phyloP scores from a whole-genome alignment of 2,113 vertebrate genomes.

The Cygnus buccinator region DNA sequence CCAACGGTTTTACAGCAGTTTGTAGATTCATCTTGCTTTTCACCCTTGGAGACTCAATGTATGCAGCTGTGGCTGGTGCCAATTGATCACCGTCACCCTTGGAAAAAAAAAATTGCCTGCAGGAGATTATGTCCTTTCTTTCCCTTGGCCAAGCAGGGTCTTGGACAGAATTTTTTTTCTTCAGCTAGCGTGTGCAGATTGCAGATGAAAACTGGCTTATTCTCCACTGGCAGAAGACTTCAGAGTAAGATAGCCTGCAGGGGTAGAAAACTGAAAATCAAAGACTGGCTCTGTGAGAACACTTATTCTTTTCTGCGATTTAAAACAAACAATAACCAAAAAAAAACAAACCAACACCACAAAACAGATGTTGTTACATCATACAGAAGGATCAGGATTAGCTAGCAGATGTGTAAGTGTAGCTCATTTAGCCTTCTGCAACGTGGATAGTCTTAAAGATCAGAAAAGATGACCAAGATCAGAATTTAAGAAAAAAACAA shows the following conservation, averaged over 20 bases:
- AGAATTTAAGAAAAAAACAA: background rate
- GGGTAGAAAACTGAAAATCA: conserved; percentile 38
- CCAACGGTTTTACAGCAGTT: background rate
- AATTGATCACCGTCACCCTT: background rate
- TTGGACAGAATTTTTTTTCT: background rate
- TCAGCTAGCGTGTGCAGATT: background rate
- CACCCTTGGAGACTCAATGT: background rate
- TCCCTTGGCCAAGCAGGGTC: background rate
- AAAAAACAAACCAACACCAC: too few species aligned
- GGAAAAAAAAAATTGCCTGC: background rate
- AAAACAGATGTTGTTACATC: background rate
- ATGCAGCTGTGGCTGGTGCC: background rate
- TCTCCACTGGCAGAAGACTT: conserved; percentile 24
- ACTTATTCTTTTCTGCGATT: conserved; percentile 18
- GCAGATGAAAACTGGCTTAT: background rate
- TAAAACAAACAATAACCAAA: background rate
- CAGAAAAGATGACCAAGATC: background rate
- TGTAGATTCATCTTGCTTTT: background rate
- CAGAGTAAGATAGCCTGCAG: background rate
- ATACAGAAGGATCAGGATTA: conserved; percentile 1
- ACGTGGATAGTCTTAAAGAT: background rate
- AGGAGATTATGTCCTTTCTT: background rate
- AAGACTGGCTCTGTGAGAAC: conserved; percentile 6
- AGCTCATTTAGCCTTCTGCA: background rate
- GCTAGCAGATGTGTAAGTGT: background rate